A percentile compares a stretch with the other conserved stretches of the same genome.
Conservation (phyloP, 2,797 vertebrate genomes). For the Sebastes itinus region DNA sequence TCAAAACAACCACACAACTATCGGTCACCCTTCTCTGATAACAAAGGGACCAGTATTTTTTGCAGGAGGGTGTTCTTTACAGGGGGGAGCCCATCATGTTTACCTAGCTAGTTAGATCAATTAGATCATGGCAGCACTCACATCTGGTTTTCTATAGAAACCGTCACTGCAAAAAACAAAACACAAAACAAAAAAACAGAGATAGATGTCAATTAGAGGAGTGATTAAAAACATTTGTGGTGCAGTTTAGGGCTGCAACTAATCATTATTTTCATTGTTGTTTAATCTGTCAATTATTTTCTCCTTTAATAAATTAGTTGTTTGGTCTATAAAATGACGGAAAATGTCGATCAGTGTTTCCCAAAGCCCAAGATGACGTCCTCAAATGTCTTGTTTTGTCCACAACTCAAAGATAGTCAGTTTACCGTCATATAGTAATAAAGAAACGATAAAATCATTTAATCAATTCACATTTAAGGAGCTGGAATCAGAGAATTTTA, state of each 20-base stretch:
- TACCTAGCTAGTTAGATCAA: conserved; percentile 23
- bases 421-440: too few species aligned
- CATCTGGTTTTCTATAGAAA: conserved; percentile 13
- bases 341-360: too few species aligned
- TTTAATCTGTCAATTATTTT: too few species aligned
- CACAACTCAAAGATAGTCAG: too few species aligned
- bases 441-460: too few species aligned
- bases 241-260: neutral
- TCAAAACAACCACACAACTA: neutral
- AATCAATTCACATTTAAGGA: too few species aligned
- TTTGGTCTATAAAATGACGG: too few species aligned
- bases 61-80: conserved; percentile 9
- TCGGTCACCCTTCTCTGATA: conserved; percentile 19
- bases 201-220: neutral
- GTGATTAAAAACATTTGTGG: neutral
- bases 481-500: too few species aligned
- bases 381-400: too few species aligned
- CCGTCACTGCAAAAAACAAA: neutral
- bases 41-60: conserved; percentile 51
- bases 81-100: conserved; percentile 23
- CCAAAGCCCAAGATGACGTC: too few species aligned
- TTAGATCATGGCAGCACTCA: conserved; percentile 15
- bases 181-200: neutral
- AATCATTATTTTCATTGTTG: too few species aligned
- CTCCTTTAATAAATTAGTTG: too few species aligned